Base-by-base conservation (phyloP, 2,888 invertebrate genomes). In the Drosophila barbarae region DNA sequence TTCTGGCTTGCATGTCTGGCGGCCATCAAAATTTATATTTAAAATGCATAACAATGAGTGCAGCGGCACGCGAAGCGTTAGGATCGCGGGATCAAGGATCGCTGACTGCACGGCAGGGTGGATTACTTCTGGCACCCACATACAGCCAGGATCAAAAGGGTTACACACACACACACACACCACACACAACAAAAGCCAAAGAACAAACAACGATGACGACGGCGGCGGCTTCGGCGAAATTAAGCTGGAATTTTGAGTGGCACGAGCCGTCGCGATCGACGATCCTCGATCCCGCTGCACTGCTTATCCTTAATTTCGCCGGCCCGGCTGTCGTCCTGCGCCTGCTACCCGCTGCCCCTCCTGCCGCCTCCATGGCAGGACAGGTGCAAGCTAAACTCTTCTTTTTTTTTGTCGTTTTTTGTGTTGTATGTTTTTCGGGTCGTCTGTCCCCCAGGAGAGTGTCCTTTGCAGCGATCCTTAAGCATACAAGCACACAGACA, bases 11-110 rank as follows among this genome's bases (percentile, higher is more conserved):
- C 80, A 77, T 83, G 83, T 74, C 76, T 74, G 73, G 59, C 53
- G 76, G 71, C 46, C 67, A 74, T 80, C 80, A 80, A 77, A 80
- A 73, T 83, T 68, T 72, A 76, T 80, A 83, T 83, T 76, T 76
- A 83, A 80, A 83, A 80, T 80, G 83, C 80, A 80, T 83, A 77
- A 77, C 80, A 80, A 83, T 80, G 83, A 73, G 77, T 44, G 69
- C 68, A 54, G 69, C 68, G 60, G 56, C 65, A 66, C 66, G 71
- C 59, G 46, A 71, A 66, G 46, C 46, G 46, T 47, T 47, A 47
- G 46, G 46, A 42, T 41, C 41, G 41, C 21, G 13, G 38, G 32
- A 35, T 42, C 51, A 49, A 21, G 46, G 46, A 46, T 46, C 46
- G 30, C 15, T 15, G 44, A 30, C 28, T 44, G 30, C 30, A 8